phyloP scores from a whole-genome alignment of 2,797 vertebrate species.

The Coccyzus lansbergi region DNA sequence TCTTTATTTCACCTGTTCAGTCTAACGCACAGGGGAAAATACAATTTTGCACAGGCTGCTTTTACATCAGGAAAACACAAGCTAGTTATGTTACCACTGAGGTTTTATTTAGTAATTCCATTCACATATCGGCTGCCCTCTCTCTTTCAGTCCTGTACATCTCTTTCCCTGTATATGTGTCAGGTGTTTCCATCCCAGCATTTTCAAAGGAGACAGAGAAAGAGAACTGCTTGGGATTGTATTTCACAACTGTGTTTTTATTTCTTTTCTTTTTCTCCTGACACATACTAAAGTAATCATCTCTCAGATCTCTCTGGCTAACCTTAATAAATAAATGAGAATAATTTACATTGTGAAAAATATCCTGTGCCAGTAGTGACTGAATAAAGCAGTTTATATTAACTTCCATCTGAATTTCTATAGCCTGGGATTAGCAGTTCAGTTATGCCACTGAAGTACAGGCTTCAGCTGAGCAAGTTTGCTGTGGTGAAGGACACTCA shows the following conservation, averaged over 20 bases:
- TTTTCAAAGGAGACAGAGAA: not conserved
- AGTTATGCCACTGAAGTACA: not conserved
- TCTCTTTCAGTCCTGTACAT: not conserved
- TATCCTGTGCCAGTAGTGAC: not conserved
- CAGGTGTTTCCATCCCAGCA: not conserved
- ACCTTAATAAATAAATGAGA: not conserved
- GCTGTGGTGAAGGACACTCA: not conserved
- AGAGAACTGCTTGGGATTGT: not conserved
- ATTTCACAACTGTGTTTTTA: not conserved
- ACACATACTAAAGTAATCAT: not conserved
- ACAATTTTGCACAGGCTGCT: not conserved
- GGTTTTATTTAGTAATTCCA: not conserved
- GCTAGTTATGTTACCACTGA: not conserved
- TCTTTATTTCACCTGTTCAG: not conserved
- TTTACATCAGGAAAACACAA: not conserved
- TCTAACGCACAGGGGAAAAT: not conserved
- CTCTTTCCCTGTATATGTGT: not conserved
- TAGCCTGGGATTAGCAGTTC: not conserved
- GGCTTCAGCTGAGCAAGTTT: not conserved
- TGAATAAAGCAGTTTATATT: not conserved
- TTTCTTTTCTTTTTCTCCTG: not conserved
- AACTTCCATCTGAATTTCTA: not conserved
- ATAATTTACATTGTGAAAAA: not conserved
- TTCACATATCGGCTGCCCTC: not conserved
- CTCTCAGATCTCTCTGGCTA: not conserved